Base-by-base conservation (phyloP, 2,888 invertebrate genomes). In the Lepidonotus clava region DNA sequence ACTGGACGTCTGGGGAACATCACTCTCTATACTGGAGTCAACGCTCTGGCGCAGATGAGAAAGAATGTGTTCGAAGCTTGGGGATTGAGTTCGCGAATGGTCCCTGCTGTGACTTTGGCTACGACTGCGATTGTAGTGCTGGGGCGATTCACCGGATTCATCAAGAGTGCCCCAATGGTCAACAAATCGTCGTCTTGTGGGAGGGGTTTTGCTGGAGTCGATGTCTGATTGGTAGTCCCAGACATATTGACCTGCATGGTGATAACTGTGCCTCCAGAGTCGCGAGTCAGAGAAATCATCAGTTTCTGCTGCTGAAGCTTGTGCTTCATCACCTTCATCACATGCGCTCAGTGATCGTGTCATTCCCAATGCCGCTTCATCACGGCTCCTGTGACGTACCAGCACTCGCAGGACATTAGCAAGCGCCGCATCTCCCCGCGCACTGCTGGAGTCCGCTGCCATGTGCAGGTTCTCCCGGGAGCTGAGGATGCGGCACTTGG, bases 221-320 rank as follows among this genome's bases (percentile, higher is more conserved):
- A n/a, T 34, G 41, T 88, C 88, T 2, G 87, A 86, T 84, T 86
- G 83, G 87, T 88, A 88, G 56, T 89, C 88, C 89, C 87, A 88
- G 38, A 86, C 85, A 51, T 61, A 88, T 36, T 89, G 88, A 11
- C 83, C 87, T 14, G 1, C 40, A 76, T 87, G 84, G 34, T 86
- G 83, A 67, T 85, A 85, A 76, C 85, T 85, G 56, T 76, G 24
- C 46, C 85, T n/a, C 41, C 66, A 66, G 18, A 46, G 1, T 46
- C 51, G 24, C 11, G 32, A 46, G 28, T 80, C 80, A 41, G 1
- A 5, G 14, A 80, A 24, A 5, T 80, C 46, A 51, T 80, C 80
- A 21, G 46, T 18, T 8, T 8, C 38, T 67, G 67, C 28, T n/a
- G 34, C 71, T 8, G n/a, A 6, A 21, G 28, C 80, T 21, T 80